These are phyloP conservation scores for Drosophila sproati DNA, from an alignment of 1,140 invertebrate species.

Conservation along the genomic window DNA sequence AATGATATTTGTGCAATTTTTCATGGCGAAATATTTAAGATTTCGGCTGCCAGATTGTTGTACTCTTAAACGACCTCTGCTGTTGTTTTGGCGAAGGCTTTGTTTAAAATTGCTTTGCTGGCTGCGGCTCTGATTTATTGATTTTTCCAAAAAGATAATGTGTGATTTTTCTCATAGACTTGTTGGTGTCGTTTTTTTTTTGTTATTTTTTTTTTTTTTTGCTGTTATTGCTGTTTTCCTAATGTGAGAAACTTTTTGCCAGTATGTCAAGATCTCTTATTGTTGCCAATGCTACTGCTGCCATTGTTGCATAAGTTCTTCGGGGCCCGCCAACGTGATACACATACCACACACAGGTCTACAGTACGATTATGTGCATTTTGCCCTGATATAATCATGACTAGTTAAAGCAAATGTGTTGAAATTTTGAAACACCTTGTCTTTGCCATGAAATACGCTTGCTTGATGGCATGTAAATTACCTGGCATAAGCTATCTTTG, in stretches of 20 bases:
- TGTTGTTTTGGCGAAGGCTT: slow-evolving; percentile 30
- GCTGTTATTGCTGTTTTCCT: slow-evolving; percentile 51
- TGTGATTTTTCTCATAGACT: slow-evolving; percentile 81
- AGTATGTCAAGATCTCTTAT: slow-evolving; percentile 72
- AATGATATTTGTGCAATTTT: slow-evolving; percentile 70
- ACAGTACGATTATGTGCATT: slow-evolving; percentile 33
- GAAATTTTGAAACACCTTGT: background rate
- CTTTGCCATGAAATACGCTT: background rate
- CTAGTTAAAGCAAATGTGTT: slow-evolving; percentile 50
- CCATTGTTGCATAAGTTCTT: slow-evolving; percentile 62
- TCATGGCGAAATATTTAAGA: slow-evolving; percentile 69
- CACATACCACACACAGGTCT: slow-evolving; percentile 37
- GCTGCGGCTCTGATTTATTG: slow-evolving; percentile 70
- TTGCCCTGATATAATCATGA: slow-evolving; percentile 4
- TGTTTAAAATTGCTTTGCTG: slow-evolving; percentile 47
- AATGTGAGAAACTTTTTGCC: slow-evolving; percentile 75
- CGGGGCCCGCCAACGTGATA: slow-evolving; percentile 41
- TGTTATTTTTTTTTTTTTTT: slow-evolving; percentile 34
- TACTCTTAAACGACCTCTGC: slow-evolving; percentile 44
- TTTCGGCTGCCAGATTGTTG: slow-evolving; percentile 52
- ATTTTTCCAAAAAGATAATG: slow-evolving; percentile 79
- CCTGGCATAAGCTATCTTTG: too few species aligned
- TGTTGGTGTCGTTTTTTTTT: slow-evolving; percentile 20
- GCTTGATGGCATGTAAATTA: background rate
- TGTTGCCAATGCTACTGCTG: slow-evolving; percentile 17